Base-by-base conservation (phyloP, 2,888 invertebrate genomes). In the Asteroscopus sphinx region DNA sequence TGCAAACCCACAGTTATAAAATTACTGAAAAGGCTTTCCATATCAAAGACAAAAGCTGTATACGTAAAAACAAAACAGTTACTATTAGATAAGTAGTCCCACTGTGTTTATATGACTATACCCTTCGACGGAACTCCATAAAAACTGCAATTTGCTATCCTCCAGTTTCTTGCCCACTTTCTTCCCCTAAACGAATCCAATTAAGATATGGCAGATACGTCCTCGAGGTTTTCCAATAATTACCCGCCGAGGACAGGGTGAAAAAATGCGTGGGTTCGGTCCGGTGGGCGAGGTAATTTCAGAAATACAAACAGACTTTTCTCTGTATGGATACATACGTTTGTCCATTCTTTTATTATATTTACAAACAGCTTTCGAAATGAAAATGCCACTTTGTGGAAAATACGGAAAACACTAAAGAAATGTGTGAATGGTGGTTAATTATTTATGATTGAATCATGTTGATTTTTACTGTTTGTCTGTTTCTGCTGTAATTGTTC, bases 161-260 rank as follows among this genome's bases (percentile, higher is more conserved):
- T 28, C 54, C 44, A 48, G n/a, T 39, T 54, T 45, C 36, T 39
- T 49, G 46, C 8, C n/a, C 28, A 40, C 32, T 45, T 33, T 25
- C 41, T 3, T 17, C 39, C 13, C 37, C 59, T 26, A 39, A 37
- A 45, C 33, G 53, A 56, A 63, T 59, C 39, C 61, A 67, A 75
- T 73, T 73, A 71, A 71, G 76, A 71, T 64, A 64, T 62, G 40
- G 55, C 45, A 54, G 70, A 72, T 66, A 71, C 46, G 46, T 51
- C 56, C 52, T 48, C 54, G 49, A 35, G 39, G 42, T 46, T 60
- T 63, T 57, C 67, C 67, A 41, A 71, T 73, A 67, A 73, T 71
- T 60, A 60, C 37, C 26, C 51, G 15, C 30, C 26, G 21, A 56
- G 21, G 36, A 52, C 49, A 3, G 12, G 40, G 13, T 32, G 48